Evolutionary conservation across 2,113 vertebrate species (phyloP).

Genomic region (Synodontis membranacea): DNA sequence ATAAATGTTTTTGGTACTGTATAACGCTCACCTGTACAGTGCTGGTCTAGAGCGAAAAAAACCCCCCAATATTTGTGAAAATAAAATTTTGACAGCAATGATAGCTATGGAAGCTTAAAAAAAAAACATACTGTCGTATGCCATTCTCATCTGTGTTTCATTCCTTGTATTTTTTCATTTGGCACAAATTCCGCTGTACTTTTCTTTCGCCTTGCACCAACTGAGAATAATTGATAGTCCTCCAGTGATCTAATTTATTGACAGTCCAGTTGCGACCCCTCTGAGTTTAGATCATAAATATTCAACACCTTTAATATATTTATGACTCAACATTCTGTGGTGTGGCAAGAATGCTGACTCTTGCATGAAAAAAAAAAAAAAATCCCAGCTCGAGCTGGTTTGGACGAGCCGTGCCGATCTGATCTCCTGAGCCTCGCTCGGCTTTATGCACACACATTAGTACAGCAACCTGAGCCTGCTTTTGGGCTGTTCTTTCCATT

Average conservation of each 20-base stretch:
- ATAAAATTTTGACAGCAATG: no score
- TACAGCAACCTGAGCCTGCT: background rate
- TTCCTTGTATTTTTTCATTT: no score
- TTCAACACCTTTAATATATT: background rate
- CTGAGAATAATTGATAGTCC: no score
- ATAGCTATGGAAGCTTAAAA: no score
- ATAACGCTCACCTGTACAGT: no score
- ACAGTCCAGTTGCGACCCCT: background rate
- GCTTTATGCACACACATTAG: background rate
- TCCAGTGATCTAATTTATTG: background rate
- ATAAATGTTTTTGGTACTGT: no score
- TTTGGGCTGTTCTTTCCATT: background rate
- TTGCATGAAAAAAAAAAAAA: background rate
- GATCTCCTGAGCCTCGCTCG: conserved; percentile 1
- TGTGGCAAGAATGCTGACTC: background rate
- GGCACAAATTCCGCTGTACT: no score
- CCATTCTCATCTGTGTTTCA: no score
- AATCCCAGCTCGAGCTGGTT: background rate
- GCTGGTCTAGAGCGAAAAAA: no score
- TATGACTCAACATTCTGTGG: background rate
- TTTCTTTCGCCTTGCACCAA: no score
- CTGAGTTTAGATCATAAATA: background rate
- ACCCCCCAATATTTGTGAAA: no score
- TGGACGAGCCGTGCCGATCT: background rate
- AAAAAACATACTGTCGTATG: no score